These are phyloP conservation scores for Pseudomyrmex cubaensis DNA, from an alignment of 1,140 invertebrate genomes.

Conservation along the genomic window DNA sequence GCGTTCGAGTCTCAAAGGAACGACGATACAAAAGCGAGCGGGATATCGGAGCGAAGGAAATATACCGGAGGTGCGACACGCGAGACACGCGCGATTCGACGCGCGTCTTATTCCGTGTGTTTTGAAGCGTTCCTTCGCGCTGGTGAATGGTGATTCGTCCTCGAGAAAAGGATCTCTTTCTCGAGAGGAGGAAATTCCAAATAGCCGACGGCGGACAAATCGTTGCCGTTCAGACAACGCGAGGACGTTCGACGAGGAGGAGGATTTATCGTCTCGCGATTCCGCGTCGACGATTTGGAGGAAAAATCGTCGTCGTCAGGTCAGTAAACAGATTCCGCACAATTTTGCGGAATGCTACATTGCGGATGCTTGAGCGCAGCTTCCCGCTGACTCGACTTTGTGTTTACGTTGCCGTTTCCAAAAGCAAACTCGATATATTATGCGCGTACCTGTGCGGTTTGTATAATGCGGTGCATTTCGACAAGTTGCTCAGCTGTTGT, in stretches of 20 bases:
- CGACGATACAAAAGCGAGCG: slow-evolving; percentile 15
- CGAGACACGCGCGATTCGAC: slow-evolving; percentile 46
- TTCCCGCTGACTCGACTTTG: not conserved
- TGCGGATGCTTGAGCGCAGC: not conserved
- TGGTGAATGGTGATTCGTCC: slow-evolving; percentile 24
- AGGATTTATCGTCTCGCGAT: slow-evolving; percentile 44
- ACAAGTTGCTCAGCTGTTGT: too few species aligned
- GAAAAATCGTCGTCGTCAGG: not conserved
- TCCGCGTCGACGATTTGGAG: slow-evolving; percentile 1
- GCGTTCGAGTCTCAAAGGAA: slow-evolving; percentile 36
- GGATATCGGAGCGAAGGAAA: slow-evolving; percentile 60
- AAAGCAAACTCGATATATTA: not conserved
- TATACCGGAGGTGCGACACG: slow-evolving; percentile 34
- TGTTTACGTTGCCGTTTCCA: not conserved
- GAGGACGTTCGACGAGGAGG: slow-evolving; percentile 39
- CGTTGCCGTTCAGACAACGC: slow-evolving; percentile 16
- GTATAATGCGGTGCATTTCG: not conserved
- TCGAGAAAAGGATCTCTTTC: slow-evolving; percentile 38
- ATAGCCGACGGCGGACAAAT: not conserved
- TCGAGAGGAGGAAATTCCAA: slow-evolving; percentile 9
- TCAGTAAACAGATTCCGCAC: not conserved
- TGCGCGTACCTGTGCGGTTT: not conserved
- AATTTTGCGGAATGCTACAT: not conserved
- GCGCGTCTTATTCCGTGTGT: not conserved
- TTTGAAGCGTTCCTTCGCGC: not conserved